These are phyloP conservation scores for Leptoteleia sp. DNA, from an alignment of 1,140 invertebrate genomes.

Conservation along the genomic window DNA sequence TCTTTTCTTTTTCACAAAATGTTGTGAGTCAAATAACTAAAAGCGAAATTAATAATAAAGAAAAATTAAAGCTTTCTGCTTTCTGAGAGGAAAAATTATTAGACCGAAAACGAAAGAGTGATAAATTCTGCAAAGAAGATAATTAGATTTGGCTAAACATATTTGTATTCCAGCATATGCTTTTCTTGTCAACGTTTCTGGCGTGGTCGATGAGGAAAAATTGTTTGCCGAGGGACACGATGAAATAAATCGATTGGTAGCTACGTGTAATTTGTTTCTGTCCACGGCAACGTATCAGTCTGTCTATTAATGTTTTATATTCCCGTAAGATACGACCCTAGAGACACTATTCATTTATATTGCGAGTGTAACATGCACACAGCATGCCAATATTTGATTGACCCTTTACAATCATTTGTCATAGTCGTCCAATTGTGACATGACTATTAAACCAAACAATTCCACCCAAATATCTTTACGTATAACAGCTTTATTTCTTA, in stretches of 20 bases:
- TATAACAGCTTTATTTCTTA: slow-evolving; percentile 38
- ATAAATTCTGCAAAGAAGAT: slow-evolving; percentile 1
- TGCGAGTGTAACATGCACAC: slow-evolving; percentile 63
- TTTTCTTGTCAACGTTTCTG: slow-evolving; percentile 48
- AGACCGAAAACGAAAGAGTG: too few species aligned
- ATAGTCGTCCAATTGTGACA: slow-evolving; percentile 63
- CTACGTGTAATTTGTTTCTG: slow-evolving; percentile 74
- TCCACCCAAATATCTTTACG: slow-evolving; percentile 33
- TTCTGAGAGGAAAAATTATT: too few species aligned
- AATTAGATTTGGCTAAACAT: slow-evolving; percentile 31
- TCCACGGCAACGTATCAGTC: slow-evolving; percentile 75
- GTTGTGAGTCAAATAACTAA: too few species aligned
- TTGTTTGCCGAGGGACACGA: slow-evolving; percentile 62
- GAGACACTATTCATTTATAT: slow-evolving; percentile 80
- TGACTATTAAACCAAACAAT: slow-evolving; percentile 40
- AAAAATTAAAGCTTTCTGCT: too few species aligned
- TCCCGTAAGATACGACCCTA: slow-evolving; percentile 74
- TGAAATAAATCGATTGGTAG: slow-evolving; percentile 76
- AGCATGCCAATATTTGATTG: slow-evolving; percentile 78
- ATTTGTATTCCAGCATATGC: slow-evolving; percentile 35
- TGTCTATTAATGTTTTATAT: slow-evolving; percentile 79
- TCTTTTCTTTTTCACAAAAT: too few species aligned
- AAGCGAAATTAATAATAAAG: too few species aligned
- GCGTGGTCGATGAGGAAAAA: slow-evolving; percentile 67
- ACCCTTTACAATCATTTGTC: slow-evolving; percentile 76